Evolutionary conservation across 2,888 invertebrate species (phyloP).

Genomic region (Matsumyia berberina): DNA sequence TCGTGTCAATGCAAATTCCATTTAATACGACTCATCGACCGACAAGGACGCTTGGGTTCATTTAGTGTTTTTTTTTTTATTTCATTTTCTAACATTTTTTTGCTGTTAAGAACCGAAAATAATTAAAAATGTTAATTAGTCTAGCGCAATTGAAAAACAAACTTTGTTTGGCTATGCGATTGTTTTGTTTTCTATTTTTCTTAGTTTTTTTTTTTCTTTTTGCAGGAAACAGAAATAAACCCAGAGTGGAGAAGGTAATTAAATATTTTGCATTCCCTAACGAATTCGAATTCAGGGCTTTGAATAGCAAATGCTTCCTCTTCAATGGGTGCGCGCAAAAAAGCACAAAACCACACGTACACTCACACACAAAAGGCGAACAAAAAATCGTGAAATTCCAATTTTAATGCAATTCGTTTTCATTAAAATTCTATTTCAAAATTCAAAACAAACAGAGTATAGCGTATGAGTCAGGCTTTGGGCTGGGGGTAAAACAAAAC

Average conservation of each 20-base stretch:
- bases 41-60: conserved; percentile 38
- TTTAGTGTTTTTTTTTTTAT: conserved; percentile 16
- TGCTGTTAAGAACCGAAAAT: conserved; percentile 36
- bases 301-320: conserved; percentile 59
- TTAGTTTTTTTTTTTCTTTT: not conserved
- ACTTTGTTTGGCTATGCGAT: conserved; percentile 46
- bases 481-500: conserved; percentile 9
- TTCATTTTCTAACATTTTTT: conserved; percentile 3
- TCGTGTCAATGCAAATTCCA: conserved; percentile 57
- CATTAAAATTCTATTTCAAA: conserved; percentile 73
- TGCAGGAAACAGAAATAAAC: conserved; percentile 29
- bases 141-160: conserved; percentile 64
- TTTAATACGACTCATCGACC: conserved; percentile 58
- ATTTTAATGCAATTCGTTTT: conserved; percentile 70
- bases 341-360: no score
- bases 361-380: conserved; percentile 12
- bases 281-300: conserved; percentile 43
- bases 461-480: conserved; percentile 58
- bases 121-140: conserved; percentile 73
- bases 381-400: conserved; percentile 60
- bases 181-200: conserved; percentile 19
- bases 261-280: conserved; percentile 57
- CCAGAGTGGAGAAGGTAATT: conserved; percentile 47
- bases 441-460: conserved; percentile 29
- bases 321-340: conserved; percentile 49